These are phyloP conservation scores for Digitonthophagus gazella DNA, from an alignment of 2,888 invertebrate species.

Conservation along the genomic window DNA sequence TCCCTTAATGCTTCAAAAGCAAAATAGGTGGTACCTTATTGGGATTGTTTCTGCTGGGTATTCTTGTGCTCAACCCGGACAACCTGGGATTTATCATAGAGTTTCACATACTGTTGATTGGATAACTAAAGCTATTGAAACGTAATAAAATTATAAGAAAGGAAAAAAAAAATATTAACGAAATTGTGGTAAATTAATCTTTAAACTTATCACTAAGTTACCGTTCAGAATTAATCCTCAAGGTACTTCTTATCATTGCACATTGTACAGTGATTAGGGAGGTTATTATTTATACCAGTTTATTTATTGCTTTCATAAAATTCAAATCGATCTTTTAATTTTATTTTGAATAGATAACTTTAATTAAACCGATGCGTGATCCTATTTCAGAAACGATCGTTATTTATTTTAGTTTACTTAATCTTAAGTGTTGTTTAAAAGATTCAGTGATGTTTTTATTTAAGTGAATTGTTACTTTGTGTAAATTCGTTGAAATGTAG, in stretches of 20 bases:
- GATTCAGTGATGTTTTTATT: slow-evolving; percentile 12
- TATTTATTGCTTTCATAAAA: too few relatives aligned
- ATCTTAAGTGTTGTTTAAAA: slow-evolving; percentile 2
- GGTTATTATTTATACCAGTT: too few relatives aligned
- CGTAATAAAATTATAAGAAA: too few relatives aligned
- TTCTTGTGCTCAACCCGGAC: slow-evolving; percentile 89
- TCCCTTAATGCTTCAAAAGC: slow-evolving; percentile 83
- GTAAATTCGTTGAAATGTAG: not conserved
- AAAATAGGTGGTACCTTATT: slow-evolving; percentile 86
- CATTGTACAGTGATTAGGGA: too few relatives aligned
- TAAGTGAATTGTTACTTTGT: slow-evolving; percentile 2
- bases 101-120: slow-evolving; percentile 93
- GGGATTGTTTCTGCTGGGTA: slow-evolving; percentile 87
- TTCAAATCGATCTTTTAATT: too few relatives aligned
- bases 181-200: not conserved
- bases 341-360: not conserved
- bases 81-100: slow-evolving; percentile 91
- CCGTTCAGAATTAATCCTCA: too few relatives aligned
- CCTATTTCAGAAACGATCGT: not conserved
- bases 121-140: slow-evolving; percentile 70
- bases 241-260: too few relatives aligned
- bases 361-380: not conserved
- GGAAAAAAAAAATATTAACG: not conserved
- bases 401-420: not conserved
- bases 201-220: not conserved